Evolutionary conservation across 2,888 invertebrate species (phyloP).

Genomic region (Aspidapion aeneum): DNA sequence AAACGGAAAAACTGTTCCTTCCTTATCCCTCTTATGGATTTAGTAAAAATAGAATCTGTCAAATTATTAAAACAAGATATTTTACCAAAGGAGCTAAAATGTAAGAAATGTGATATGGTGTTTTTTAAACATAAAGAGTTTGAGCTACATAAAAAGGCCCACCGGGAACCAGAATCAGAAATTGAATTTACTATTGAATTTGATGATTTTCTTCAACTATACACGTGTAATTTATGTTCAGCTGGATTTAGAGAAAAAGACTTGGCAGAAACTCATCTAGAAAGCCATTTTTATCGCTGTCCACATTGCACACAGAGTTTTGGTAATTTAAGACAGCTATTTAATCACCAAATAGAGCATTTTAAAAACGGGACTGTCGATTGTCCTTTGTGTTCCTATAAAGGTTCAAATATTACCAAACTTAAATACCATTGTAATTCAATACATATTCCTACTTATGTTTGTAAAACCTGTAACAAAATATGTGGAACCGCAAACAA

Average conservation of each 20-base stretch:
- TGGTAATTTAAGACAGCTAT: slow-evolving; percentile 38
- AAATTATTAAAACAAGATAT: too few species aligned
- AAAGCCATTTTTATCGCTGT: slow-evolving; percentile 47
- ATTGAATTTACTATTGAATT: slow-evolving; percentile 34
- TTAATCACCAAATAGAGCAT: slow-evolving; percentile 39
- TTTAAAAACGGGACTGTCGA: slow-evolving; percentile 34
- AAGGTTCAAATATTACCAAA: slow-evolving; percentile 33
- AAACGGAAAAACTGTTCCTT: background rate
- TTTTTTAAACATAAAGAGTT: slow-evolving; percentile 33
- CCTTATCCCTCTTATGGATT: too few species aligned
- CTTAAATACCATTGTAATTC: slow-evolving; percentile 39
- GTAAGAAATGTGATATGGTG: slow-evolving; percentile 34
- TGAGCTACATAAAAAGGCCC: slow-evolving; percentile 32
- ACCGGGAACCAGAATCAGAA: slow-evolving; percentile 40
- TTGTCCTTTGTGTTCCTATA: slow-evolving; percentile 40
- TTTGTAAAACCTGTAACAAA: slow-evolving; percentile 53
- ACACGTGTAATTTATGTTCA: slow-evolving; percentile 35
- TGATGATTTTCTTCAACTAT: slow-evolving; percentile 32
- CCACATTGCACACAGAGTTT: slow-evolving; percentile 38
- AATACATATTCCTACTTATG: slow-evolving; percentile 46
- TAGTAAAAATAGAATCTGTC: background rate
- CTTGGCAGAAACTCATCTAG: slow-evolving; percentile 36
- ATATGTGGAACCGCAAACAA: slow-evolving; percentile 53
- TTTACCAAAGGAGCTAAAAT: slow-evolving; percentile 15
- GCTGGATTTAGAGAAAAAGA: slow-evolving; percentile 29